Conservation (phyloP, 1,140 invertebrate genomes). For the Phymorhynchus buccinoides region DNA sequence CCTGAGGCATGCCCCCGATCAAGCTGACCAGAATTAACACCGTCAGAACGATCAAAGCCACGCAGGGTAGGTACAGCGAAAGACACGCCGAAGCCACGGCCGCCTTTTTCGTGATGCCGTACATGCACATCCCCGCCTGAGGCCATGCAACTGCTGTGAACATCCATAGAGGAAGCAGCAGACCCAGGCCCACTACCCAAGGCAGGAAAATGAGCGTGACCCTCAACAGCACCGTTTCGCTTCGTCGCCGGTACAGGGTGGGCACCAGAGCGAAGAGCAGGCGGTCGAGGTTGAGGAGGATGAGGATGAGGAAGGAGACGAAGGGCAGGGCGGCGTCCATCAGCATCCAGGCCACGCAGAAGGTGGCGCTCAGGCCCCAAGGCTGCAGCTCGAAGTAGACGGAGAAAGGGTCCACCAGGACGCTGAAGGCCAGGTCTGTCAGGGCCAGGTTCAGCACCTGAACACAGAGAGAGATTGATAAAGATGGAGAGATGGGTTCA, state of each 20-base stretch:
- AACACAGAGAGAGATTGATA: too few relatives aligned
- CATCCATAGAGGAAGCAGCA: conserved; percentile 46
- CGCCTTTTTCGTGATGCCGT: conserved; percentile 45
- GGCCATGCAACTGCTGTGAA: conserved; percentile 33
- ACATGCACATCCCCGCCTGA: conserved; percentile 41
- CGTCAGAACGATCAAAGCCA: conserved; percentile 39
- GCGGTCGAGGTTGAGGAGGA: conserved; percentile 42
- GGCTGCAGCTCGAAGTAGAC: conserved; percentile 45
- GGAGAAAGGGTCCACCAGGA: conserved; percentile 46
- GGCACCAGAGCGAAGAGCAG: conserved; percentile 38
- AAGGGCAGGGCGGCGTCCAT: conserved; percentile 45
- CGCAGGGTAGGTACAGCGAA: conserved; percentile 45
- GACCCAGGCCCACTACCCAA: conserved; percentile 38
- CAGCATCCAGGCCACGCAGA: conserved; percentile 53
- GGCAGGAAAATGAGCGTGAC: conserved; percentile 27
- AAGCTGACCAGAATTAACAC: conserved; percentile 46
- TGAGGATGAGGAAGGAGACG: conserved; percentile 42
- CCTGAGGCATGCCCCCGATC: conserved; percentile 45
- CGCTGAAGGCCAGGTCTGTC: conserved; percentile 40
- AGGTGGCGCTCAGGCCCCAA: conserved; percentile 34
- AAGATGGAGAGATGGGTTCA: too few relatives aligned
- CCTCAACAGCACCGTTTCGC: not conserved
- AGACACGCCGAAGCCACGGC: conserved; percentile 36
- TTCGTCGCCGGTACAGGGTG: conserved; percentile 30
- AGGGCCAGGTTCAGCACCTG: conserved; percentile 39